Percentiles rank a stretch among this genome's conserved stretches.
Evolutionary conservation across 2,797 vertebrate species (phyloP).

Genomic region (Lithobates sylvaticus): DNA sequence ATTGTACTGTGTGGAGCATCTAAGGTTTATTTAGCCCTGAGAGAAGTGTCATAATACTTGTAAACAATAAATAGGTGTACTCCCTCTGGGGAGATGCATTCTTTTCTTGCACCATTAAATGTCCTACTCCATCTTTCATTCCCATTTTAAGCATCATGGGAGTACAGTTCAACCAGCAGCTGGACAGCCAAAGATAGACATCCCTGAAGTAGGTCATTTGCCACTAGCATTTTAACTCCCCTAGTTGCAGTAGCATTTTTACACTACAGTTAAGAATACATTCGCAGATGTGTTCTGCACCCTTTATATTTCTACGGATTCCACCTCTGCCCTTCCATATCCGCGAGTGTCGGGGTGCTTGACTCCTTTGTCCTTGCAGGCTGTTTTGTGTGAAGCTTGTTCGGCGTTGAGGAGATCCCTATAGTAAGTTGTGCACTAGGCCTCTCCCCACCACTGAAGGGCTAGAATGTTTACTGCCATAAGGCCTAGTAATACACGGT

Average conservation of each 20-base stretch:
- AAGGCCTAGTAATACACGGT: conserved; percentile 6
- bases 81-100: background rate
- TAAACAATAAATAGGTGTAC: too few species aligned
- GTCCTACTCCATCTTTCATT: background rate
- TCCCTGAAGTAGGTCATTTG: background rate
- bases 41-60: background rate
- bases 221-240: background rate
- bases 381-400: conserved; percentile 45
- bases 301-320: background rate
- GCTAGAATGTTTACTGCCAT: conserved; percentile 47
- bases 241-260: conserved; percentile 9
- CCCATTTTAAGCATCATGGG: conserved; percentile 6
- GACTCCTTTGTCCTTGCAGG: conserved; percentile 37
- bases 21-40: background rate
- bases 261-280: conserved; percentile 39
- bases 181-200: background rate
- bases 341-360: conserved; percentile 43
- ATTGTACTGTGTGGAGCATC: background rate
- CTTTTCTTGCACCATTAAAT: background rate
- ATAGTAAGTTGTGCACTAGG: conserved; percentile 31
- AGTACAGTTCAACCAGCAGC: conserved; percentile 23
- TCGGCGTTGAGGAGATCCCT: conserved; percentile 42
- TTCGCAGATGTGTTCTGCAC: conserved; percentile 5
- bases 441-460: conserved; percentile 43
- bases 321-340: conserved; percentile 17